Conservation (phyloP, 1,140 invertebrate species). For the Hyles euphorbiae region DNA sequence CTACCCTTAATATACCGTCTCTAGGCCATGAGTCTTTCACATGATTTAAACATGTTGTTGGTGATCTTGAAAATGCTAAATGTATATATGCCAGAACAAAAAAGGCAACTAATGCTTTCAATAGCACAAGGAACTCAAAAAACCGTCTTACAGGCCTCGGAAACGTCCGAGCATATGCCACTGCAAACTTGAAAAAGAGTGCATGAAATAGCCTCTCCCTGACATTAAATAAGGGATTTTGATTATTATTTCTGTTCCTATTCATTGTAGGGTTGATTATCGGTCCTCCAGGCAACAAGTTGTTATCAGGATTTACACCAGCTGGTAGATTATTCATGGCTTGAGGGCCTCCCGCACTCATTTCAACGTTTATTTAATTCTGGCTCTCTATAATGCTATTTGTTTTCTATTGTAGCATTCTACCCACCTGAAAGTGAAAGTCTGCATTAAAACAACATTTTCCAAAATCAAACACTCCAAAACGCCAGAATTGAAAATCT, state of each 20-base stretch:
- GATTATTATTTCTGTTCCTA: constrained; percentile 77
- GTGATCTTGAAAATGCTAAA: constrained; percentile 92
- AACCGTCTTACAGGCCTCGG: constrained; percentile 89
- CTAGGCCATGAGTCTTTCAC: constrained; percentile 94
- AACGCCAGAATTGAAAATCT: constrained; percentile 35
- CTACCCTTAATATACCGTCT: constrained; percentile 96
- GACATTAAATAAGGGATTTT: constrained; percentile 88
- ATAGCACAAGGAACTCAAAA: constrained; percentile 92
- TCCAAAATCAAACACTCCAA: neutral
- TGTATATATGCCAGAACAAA: constrained; percentile 97
- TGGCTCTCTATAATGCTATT: constrained; percentile 6
- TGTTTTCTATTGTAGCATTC: constrained; percentile 16
- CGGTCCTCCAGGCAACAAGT: constrained; percentile 69
- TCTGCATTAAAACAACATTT: neutral
- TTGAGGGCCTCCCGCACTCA: constrained; percentile 55
- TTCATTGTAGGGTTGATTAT: constrained; percentile 71
- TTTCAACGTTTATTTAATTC: constrained; percentile 24
- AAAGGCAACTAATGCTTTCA: constrained; percentile 93
- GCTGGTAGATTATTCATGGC: constrained; percentile 63
- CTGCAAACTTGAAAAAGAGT: constrained; percentile 92
- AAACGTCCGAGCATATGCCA: constrained; percentile 93
- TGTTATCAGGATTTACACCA: constrained; percentile 75
- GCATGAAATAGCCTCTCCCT: constrained; percentile 96
- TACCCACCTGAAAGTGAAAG: constrained; percentile 33
- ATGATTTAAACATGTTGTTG: constrained; percentile 94